Evolutionary conservation across 2,888 invertebrate genomes (phyloP), one percentile per base, ranked within the genome.

Genomic region (Papilio demoleus): DNA sequence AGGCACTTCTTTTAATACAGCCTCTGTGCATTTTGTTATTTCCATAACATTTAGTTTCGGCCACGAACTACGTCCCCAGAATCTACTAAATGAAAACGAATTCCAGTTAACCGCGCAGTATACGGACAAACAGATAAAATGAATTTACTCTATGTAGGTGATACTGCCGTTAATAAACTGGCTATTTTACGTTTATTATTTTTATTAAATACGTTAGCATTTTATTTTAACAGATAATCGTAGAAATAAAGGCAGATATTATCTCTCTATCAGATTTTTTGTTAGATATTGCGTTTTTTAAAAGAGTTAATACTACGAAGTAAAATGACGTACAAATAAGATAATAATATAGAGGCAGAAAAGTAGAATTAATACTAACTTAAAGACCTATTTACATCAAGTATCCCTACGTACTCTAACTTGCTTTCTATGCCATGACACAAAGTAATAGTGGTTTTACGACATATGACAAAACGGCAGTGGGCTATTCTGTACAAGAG

Each of bases 41-140:
- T 65, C 65, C 68, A 53, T 69, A 69, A 69, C 65, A 65, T 69
- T 69, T 69, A 69, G 65, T 69, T 69, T 42, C 61, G 61, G 53
- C 65, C 61, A 45, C 60, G 68, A 53, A 42, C 56, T 58, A 40
- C 61, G 22, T 60, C 50, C 60, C 45, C 65, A 38, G 65, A 22
- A 70, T 61, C 38, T 65, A 65, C 65, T 62, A 66, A 66, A 70
- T 70, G 62, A 56, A 70, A 70, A 65, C 56, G 61, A 66, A 62
- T 70, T 70, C 65, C 65, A 62, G 56, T 70, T 70, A 65, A 62
- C 61, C 61, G 56, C 45, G 36, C 19, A 38, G 45, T 65, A 56
- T 65, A 65, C 56, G 65, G 47, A 62, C 45, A 17, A 61, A 56
- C 53, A 65, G 62, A 70, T 62, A 62, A 70, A 69, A 69, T 53